Percentiles rank a stretch among this genome's conserved stretches.
phyloP scores from a whole-genome alignment of 2,888 invertebrate genomes.

The Cantharis lateralis region DNA sequence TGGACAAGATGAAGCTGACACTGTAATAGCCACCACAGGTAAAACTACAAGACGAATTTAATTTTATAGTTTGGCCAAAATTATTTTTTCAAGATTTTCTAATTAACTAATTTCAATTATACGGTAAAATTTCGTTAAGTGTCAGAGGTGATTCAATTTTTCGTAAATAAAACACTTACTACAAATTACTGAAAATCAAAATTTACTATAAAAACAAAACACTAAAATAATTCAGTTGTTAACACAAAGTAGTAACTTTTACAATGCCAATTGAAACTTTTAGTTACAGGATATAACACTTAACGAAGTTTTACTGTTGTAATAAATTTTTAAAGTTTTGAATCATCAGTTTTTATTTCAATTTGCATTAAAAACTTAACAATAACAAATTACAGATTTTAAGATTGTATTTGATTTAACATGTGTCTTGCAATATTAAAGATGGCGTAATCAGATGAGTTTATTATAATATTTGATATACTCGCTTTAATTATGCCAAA shows the following conservation, averaged over 20 bases:
- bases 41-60: background rate
- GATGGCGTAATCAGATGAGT: slow-evolving; percentile 41
- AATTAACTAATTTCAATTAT: background rate
- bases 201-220: too few species aligned
- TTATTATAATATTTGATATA: slow-evolving; percentile 17
- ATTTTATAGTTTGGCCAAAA: background rate
- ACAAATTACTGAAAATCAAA: too few species aligned
- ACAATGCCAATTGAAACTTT: too few species aligned
- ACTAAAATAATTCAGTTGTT: too few species aligned
- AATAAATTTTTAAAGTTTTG: background rate
- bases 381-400: background rate
- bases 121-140: too few species aligned
- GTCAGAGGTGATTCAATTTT: too few species aligned
- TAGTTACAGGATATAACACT: too few species aligned
- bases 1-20: background rate
- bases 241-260: too few species aligned
- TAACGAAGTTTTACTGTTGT: too few species aligned
- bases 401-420: slow-evolving; percentile 10
- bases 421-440: slow-evolving; percentile 49
- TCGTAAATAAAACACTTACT: too few species aligned
- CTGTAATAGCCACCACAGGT: background rate
- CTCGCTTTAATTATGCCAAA: slow-evolving; percentile 27
- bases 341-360: background rate
- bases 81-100: background rate
- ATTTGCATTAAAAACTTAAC: background rate